phyloP scores from a whole-genome alignment of 2,888 invertebrate genomes.

The Epicampocera succincta region DNA sequence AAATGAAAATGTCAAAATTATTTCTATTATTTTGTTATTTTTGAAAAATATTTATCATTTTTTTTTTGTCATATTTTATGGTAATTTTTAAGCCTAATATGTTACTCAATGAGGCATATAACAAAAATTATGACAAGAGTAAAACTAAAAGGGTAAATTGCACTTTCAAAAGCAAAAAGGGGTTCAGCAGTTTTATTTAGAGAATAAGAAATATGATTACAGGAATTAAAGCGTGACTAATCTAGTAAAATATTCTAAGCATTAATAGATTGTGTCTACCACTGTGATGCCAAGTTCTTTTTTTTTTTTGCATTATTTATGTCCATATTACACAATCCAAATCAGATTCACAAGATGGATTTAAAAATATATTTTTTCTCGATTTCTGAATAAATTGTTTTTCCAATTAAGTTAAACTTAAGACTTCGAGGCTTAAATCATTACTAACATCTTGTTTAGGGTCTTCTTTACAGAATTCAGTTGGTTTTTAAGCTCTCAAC shows the following conservation, averaged over 20 bases:
- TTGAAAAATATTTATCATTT: conserved; percentile 24
- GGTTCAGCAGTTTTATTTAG: conserved; percentile 9
- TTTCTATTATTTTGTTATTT: neutral
- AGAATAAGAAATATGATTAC: neutral
- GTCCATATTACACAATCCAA: too few relatives aligned
- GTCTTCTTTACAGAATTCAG: too few relatives aligned
- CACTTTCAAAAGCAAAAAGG: conserved; percentile 34
- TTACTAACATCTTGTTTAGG: too few relatives aligned
- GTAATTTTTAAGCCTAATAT: conserved; percentile 63
- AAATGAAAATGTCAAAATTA: neutral
- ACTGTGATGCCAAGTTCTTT: too few relatives aligned
- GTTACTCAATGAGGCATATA: conserved; percentile 64
- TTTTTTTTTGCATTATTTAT: too few relatives aligned
- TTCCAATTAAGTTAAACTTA: too few relatives aligned
- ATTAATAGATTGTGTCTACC: too few relatives aligned
- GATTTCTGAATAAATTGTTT: too few relatives aligned
- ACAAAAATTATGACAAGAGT: conserved; percentile 50
- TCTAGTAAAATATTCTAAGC: neutral
- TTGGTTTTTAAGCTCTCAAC: too few relatives aligned
- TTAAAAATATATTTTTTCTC: too few relatives aligned
- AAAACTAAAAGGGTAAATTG: conserved; percentile 58
- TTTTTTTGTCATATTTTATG: conserved; percentile 42
- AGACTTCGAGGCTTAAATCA: too few relatives aligned
- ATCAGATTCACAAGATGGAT: too few relatives aligned
- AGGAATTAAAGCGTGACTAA: neutral